Base-by-base conservation (phyloP, 2,113 vertebrate species). In the Rhipidura dahli region DNA sequence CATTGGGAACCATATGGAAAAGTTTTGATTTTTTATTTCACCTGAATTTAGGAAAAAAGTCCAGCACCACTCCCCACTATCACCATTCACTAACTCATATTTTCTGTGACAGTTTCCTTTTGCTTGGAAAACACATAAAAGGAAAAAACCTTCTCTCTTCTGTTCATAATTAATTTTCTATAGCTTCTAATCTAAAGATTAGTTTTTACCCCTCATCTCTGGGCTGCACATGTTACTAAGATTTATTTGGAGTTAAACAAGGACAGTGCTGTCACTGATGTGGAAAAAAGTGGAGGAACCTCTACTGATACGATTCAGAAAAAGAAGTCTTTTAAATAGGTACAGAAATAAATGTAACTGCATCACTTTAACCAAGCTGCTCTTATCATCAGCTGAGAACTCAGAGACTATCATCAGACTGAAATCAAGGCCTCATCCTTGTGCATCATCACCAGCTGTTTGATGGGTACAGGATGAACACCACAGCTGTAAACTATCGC, bases 221-320 rank as follows among this genome's bases (percentile, higher is more conserved):
- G 44, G 21, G 51, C 31, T 90, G 40, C 51, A 68, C 4, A 11
- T 20, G 33, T 75, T 75, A 53, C 37, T 68, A 92, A 87, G 51
- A 82, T 78, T 83, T 94, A 83, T 70, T 30, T 83, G 51, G 75
- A 83, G 35, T 90, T 96, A 92, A 92, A 87, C 27, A 83, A 93
- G 69, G 76, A 87, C 56, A 72, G 26, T 5, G 37, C 37, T 87
- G 31, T 27, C 53, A 87, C n/a, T 35, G 15, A 83, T 89, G 22
- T 33, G 30, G 47, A 77, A 90, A 33, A 78, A 90, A 64, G 10
- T 31, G 51, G 33, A 77, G 31, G 20, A 89, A 73, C 30, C 30
- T 93, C 66, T 77, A 50, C 1, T 73, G 85, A 85, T 51, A 85
- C 1, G 10, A 37, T 8, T 89, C 59, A 69, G 47, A 47, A 83